Evolutionary conservation across 2,113 vertebrate genomes (phyloP).

Genomic region (Alces alces): DNA sequence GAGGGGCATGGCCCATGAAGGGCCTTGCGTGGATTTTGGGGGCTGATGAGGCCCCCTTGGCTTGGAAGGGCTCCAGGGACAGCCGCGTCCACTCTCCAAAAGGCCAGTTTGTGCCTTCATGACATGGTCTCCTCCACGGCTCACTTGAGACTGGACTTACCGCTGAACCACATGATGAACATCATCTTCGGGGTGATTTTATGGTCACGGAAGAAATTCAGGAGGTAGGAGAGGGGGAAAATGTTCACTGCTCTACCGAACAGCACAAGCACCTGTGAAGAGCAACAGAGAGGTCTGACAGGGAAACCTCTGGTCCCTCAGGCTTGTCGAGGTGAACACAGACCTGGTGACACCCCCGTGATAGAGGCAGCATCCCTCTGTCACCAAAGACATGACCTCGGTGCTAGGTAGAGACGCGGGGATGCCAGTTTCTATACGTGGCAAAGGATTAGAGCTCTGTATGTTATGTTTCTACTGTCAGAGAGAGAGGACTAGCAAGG

Average conservation of each 20-base stretch:
- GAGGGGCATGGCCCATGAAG: neutral
- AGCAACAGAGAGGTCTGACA: neutral
- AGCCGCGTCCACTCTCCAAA: neutral
- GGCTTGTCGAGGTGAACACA: neutral
- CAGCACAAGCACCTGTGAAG: conserved; percentile 90
- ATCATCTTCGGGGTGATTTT: conserved; percentile 99
- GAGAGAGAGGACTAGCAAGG: neutral
- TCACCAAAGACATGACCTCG: fast-evolving
- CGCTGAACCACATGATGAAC: conserved; percentile 99
- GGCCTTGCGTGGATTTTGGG: neutral
- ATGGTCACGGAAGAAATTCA: conserved; percentile 99
- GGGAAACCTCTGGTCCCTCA: neutral
- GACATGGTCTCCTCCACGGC: fast-evolving
- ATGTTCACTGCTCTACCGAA: conserved; percentile 96
- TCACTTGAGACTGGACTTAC: conserved; percentile 80
- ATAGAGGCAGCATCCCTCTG: neutral
- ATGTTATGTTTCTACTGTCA: neutral
- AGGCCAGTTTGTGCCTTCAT: fast-evolving
- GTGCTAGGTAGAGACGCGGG: neutral
- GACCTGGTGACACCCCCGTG: fast-evolving
- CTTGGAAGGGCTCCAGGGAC: neutral
- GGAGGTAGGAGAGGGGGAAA: conserved; percentile 95
- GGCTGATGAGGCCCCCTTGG: neutral
- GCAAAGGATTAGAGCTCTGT: neutral
- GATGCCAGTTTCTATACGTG: neutral